Evolutionary conservation across 30 jellyfish, hydroid and myxozoan species (phyloP).

Genomic region (Chrysaora quinquecirrha): DNA sequence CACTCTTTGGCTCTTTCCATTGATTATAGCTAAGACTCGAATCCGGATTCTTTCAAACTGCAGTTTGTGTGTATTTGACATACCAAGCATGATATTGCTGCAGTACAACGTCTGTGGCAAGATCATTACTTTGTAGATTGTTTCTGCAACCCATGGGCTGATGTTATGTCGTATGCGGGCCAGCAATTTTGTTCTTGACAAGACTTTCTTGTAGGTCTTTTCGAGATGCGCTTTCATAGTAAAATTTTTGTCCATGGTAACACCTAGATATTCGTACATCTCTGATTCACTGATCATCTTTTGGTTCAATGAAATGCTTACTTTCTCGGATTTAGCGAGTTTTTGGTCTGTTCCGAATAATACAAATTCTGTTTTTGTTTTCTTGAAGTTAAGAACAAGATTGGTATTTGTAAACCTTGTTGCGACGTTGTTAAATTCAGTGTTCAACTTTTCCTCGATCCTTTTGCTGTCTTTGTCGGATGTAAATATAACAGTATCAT

Average conservation of each 20-base stretch:
- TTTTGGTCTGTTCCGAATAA: no score
- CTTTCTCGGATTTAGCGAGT: conserved; percentile 27
- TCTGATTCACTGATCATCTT: conserved; percentile 20
- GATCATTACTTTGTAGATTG: no score
- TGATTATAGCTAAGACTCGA: no score
- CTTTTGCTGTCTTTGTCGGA: conserved; percentile 25
- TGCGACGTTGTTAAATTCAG: conserved; percentile 29
- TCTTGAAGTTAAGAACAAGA: conserved; percentile 7
- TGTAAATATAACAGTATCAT: conserved; percentile 13
- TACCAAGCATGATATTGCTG: conserved; percentile 27
- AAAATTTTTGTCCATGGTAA: conserved; percentile 15
- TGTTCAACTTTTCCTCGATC: conserved; percentile 16
- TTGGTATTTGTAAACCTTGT: conserved; percentile 27
- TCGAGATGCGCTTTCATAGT: conserved; percentile 13
- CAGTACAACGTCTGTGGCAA: no score
- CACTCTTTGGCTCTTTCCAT: no score
- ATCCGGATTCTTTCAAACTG: no score
- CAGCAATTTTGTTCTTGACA: no score
- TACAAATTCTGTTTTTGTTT: conserved; percentile 22
- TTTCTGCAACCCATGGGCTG: no score
- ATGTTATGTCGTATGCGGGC: no score
- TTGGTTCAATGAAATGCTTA: conserved; percentile 18
- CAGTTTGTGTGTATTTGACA: conserved; percentile 8
- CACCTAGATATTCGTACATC: conserved; percentile 20
- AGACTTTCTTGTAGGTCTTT: no score